These are phyloP conservation scores for Conomelus anceps DNA, from an alignment of 2,888 invertebrate species.

Conservation along the genomic window DNA sequence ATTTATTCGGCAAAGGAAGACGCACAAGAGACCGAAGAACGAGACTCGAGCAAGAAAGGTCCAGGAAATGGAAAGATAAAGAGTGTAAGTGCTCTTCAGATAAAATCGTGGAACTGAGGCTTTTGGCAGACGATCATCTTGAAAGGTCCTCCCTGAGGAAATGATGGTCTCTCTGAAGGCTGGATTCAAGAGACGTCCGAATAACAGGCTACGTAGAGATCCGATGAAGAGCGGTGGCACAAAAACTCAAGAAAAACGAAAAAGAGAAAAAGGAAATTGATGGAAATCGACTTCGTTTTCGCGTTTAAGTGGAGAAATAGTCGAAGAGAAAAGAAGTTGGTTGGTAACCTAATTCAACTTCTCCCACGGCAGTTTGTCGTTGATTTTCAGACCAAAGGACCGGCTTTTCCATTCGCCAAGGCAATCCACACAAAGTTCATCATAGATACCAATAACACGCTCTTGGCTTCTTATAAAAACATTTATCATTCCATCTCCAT, in stretches of 20 bases:
- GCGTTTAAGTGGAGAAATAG: background rate
- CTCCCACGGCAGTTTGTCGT: background rate
- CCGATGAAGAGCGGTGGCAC: background rate
- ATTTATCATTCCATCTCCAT: background rate
- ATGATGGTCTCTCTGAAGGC: background rate
- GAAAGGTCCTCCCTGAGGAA: background rate
- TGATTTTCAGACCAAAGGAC: background rate
- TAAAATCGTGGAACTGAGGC: background rate
- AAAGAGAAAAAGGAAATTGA: background rate
- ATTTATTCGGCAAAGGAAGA: background rate
- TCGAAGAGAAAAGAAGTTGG: background rate
- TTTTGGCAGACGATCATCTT: background rate
- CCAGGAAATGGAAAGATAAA: background rate
- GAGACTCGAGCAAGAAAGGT: background rate
- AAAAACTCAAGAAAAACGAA: background rate
- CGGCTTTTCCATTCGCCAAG: background rate
- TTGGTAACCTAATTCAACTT: background rate
- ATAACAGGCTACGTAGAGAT: background rate
- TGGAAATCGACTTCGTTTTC: background rate
- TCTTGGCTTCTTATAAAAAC: background rate
- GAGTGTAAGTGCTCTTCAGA: background rate
- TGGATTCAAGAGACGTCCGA: background rate
- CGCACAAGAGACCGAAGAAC: background rate
- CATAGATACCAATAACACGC: background rate
- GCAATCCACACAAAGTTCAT: background rate